Conservation (phyloP, 2,113 vertebrate genomes). For the Typhlomys cinereus region DNA sequence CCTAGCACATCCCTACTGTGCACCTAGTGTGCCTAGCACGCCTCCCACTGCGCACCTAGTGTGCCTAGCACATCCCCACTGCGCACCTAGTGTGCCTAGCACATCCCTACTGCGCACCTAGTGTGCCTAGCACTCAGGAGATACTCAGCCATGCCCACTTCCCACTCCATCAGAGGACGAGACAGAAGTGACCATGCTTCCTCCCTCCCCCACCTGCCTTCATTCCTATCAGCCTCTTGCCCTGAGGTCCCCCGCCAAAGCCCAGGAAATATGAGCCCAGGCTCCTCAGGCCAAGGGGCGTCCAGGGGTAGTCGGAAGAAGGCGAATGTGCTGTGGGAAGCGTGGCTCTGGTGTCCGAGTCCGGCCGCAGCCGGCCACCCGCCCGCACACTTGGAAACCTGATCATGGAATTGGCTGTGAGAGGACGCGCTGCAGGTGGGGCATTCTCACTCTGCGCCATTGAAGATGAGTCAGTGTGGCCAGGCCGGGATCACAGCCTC, state of each 20-base stretch:
- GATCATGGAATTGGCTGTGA: conserved; percentile 81
- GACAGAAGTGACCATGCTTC: no score
- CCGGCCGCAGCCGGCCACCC: conserved; percentile 7
- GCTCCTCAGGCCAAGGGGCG: neutral
- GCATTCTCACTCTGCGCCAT: no score
- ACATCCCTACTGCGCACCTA: no score
- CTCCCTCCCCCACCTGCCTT: no score
- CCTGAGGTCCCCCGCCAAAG: neutral
- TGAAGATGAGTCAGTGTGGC: conserved; percentile 73
- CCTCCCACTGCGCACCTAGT: no score
- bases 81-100: no score
- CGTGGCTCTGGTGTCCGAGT: conserved; percentile 75
- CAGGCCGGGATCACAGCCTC: accelerated
- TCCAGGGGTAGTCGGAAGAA: conserved; percentile 55
- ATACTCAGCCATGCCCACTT: no score
- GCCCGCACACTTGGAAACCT: conserved; percentile 74
- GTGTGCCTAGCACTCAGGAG: conserved; percentile 34
- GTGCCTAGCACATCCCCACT: no score
- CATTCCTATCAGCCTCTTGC: neutral
- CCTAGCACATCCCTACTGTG: no score
- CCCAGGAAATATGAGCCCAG: conserved; percentile 27
- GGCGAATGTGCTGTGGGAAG: conserved; percentile 79
- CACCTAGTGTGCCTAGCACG: no score
- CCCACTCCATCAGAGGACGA: no score
- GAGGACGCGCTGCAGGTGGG: conserved; percentile 82